These are phyloP conservation scores for Tympanuchus pallidicinctus DNA, from an alignment of 2,113 vertebrate species.

Conservation along the genomic window DNA sequence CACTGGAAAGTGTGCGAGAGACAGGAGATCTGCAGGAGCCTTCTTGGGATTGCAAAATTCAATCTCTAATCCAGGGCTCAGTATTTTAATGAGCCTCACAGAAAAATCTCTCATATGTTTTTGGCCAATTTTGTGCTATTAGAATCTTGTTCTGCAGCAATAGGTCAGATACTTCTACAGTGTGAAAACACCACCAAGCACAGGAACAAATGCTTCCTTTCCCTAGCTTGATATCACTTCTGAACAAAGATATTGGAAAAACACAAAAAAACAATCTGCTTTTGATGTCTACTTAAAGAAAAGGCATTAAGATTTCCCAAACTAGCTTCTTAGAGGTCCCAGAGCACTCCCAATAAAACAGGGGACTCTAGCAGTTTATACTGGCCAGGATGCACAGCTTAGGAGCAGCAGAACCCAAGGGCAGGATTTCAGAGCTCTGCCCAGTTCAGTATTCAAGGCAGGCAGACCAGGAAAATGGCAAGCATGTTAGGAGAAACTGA, in stretches of 20 bases:
- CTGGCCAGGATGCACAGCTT: fast-evolving
- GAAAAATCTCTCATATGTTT: background rate
- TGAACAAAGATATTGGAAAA: background rate
- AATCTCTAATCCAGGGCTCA: background rate
- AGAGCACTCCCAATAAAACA: background rate
- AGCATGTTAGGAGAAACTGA: background rate
- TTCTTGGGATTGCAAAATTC: background rate
- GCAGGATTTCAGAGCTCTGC: background rate
- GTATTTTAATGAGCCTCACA: background rate
- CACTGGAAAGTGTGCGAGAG: background rate
- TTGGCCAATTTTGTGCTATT: background rate
- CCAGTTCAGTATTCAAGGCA: background rate
- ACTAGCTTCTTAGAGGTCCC: background rate
- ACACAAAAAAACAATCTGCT: background rate
- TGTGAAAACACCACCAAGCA: background rate
- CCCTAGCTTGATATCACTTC: background rate
- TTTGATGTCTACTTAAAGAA: background rate
- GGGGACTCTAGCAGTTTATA: background rate
- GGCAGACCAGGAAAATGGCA: background rate
- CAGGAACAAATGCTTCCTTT: background rate
- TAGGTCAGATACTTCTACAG: background rate
- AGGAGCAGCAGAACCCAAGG: background rate
- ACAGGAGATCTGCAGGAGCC: background rate
- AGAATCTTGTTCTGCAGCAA: background rate
- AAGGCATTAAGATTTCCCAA: background rate